These are phyloP conservation scores for Cossypha niveicapilla DNA, from an alignment of 2,797 vertebrate species.

Conservation along the genomic window DNA sequence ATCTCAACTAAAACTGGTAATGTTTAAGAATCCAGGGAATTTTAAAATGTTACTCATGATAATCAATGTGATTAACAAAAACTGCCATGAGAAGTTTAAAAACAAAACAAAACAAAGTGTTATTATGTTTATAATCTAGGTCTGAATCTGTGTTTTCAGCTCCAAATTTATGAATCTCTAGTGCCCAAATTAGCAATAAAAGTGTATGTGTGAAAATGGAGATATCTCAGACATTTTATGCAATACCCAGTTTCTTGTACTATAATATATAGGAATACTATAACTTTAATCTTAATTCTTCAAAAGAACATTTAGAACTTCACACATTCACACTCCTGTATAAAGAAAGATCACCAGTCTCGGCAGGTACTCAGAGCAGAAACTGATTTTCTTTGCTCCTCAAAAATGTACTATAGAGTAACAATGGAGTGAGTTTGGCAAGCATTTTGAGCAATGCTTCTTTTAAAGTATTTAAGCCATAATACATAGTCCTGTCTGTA, in stretches of 20 bases:
- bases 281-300: neutral
- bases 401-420: neutral
- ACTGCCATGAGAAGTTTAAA: neutral
- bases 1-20: neutral
- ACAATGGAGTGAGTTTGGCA: neutral
- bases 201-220: neutral
- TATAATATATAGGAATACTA: neutral
- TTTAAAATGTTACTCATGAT: neutral
- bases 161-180: neutral
- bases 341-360: neutral
- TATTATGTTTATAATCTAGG: neutral
- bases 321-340: too few species aligned
- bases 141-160: neutral
- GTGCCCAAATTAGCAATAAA: neutral
- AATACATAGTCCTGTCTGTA: neutral
- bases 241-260: neutral
- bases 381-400: neutral
- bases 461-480: neutral
- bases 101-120: rapidly evolving
- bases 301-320: neutral
- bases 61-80: neutral
- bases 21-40: neutral
- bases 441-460: neutral
- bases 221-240: neutral
- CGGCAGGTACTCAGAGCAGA: neutral